Evolutionary conservation across 2,113 vertebrate genomes (phyloP).

Genomic region (Chunga burmeisteri): DNA sequence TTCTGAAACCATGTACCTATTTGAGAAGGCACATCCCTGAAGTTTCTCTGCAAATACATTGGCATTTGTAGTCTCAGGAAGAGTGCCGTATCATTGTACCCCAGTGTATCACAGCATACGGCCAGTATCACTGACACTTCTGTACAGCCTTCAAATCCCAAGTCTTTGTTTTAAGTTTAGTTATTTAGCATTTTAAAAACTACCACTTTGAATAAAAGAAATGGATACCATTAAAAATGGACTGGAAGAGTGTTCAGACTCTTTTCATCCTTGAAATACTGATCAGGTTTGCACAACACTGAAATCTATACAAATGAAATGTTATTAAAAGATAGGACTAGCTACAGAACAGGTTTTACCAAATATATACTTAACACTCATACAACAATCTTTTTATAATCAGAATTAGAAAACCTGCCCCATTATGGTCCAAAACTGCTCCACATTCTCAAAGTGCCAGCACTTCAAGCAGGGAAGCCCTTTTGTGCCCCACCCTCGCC

Average conservation of each 20-base stretch:
- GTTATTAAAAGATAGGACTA: background rate
- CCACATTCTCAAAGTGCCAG: background rate
- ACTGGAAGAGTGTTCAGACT: background rate
- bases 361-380: background rate
- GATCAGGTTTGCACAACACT: background rate
- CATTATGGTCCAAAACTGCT: background rate
- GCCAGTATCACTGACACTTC: background rate
- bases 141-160: background rate
- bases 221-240: background rate
- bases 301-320: background rate
- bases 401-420: background rate
- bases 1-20: background rate
- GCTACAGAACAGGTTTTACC: background rate
- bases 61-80: background rate
- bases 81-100: rapidly evolving
- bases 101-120: background rate
- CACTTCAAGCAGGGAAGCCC: background rate
- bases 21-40: background rate
- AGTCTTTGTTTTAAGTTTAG: background rate
- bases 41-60: background rate
- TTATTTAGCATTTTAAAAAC: background rate
- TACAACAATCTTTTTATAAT: background rate
- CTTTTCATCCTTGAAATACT: background rate
- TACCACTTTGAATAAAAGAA: background rate
- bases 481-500: background rate